Evolutionary conservation across 2,797 vertebrate species (phyloP), one percentile per base, ranked within the genome.

Genomic region (Coracias cyanogaster): DNA sequence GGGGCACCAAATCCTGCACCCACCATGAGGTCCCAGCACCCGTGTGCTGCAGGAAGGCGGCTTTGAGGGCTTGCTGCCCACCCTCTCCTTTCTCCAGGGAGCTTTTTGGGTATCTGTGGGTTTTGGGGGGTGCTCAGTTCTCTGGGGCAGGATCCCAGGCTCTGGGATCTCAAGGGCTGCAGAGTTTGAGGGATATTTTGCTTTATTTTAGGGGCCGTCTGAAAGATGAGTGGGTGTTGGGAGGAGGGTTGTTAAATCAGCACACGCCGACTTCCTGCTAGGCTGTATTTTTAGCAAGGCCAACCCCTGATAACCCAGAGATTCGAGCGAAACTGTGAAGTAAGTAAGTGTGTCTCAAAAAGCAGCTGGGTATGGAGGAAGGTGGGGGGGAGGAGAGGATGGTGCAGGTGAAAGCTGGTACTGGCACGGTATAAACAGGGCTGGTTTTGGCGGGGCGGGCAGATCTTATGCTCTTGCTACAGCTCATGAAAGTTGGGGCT

Each of bases 211-310:
- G 45, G 16, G 61, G 52, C 43, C 33, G 35, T 2, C 45, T 76
- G 84, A 37, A 80, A 39, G 17, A 13, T 51, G 61, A 17, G 52
- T 0, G 4, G 57, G 48, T 26, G 55, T 2, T 19, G 49, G 16
- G 21, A 69, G 66, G 41, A n/a, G 54, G 19, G 92, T 21, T 95
- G 88, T 60, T 80, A 37, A 37, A 37, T 85, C 73, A 93, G 91
- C 86, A 73, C 84, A 92, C 2, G 0, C 55, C 0, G 5, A 74
- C 79, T 96, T 97, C 96, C 96, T 97, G 94, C 84, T 39, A 28
- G 67, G 86, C 20, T 67, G 52, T 96, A 91, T 95, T 93, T 94
- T 96, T 96, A 93, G 93, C 84, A 89, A 60, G 83, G 37, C 77
- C 88, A 94, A 18, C 57, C 49, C 87, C 41, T 45, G 86, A 77